Evolutionary conservation across 1,140 invertebrate genomes (phyloP), one percentile per base, ranked within the genome.

Genomic region (Lineus longissimus): DNA sequence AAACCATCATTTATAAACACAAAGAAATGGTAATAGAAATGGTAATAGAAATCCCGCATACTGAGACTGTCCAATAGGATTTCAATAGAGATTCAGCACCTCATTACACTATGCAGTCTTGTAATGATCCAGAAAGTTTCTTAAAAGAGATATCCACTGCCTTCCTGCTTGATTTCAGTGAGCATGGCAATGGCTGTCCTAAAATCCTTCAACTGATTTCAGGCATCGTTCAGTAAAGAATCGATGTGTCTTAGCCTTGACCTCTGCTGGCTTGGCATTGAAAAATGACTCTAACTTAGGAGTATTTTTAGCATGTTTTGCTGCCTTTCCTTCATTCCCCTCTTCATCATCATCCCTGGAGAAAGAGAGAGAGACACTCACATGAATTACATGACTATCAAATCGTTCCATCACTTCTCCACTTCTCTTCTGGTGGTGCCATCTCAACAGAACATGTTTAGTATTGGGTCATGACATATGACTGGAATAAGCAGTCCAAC

Each of bases 341-440:
- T 81, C 75, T 30, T 79, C 77, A 56, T 75, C 75, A 62, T 80
- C 78, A 63, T 77, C 75, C 76, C 76, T 77, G 62, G 58, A 65
- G 69, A 23, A 23, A 27, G 0, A 62, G 19, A 55, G 22, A 30
- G n/a, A n/a, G n/a, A n/a, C n/a, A n/a, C n/a, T n/a, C n/a, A n/a
- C n/a, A n/a, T n/a, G n/a, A n/a, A n/a, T n/a, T n/a, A n/a, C n/a
- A n/a, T n/a, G n/a, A n/a, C n/a, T n/a, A n/a, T n/a, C n/a, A n/a
- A n/a, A n/a, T n/a, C n/a, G n/a, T n/a, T n/a, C n/a, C 33, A 33
- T 27, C 23, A 2, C 40, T 19, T 2, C 11, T 15, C 2, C 25
- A 11, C 2, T 43, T 2, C 2, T 19, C 4, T 17, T n/a, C 19
- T 33, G 11, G 11, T 59, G 36, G 11, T 19, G 19, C 4, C 33